phyloP scores from a whole-genome alignment of 2,888 invertebrate genomes.

The Drosophila kanekoi region DNA sequence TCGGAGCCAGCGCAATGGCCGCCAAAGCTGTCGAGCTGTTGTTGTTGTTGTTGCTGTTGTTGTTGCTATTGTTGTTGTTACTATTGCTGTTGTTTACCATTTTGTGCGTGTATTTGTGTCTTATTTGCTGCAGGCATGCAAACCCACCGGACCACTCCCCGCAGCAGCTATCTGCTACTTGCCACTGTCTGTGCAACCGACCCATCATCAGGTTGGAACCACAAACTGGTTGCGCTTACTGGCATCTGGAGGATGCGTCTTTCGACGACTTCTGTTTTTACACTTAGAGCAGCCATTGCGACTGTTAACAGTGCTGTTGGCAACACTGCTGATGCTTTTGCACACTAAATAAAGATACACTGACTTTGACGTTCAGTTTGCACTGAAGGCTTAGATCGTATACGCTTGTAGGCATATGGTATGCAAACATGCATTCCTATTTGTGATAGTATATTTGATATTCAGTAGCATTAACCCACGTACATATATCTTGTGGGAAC shows the following conservation, averaged over 20 bases:
- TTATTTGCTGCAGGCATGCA: constrained; percentile 71
- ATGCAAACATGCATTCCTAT: not conserved
- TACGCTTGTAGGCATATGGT: not conserved
- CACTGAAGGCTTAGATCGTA: too few species aligned
- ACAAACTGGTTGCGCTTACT: constrained; percentile 55
- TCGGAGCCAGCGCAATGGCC: constrained; percentile 73
- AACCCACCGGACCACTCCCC: constrained; percentile 45
- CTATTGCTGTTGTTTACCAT: constrained; percentile 57
- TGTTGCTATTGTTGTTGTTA: constrained; percentile 28
- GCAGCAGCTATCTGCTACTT: constrained; percentile 17
- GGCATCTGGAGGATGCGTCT: constrained; percentile 37
- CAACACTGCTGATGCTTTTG: constrained; percentile 11
- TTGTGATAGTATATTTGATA: not conserved
- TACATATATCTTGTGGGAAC: too few species aligned
- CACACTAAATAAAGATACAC: not conserved
- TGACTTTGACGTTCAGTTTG: constrained; percentile 5
- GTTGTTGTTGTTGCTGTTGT: constrained; percentile 15
- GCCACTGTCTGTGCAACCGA: constrained; percentile 7
- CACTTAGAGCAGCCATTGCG: constrained; percentile 67
- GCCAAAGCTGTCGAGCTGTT: constrained; percentile 61
- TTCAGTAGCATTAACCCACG: not conserved
- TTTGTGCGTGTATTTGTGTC: constrained; percentile 65
- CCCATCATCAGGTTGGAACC: constrained; percentile 6
- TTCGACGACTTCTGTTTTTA: constrained; percentile 81
- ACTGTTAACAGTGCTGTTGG: constrained; percentile 18